These are phyloP conservation scores for Phoxinus phoxinus DNA, from an alignment of 2,113 vertebrate species.

Conservation along the genomic window DNA sequence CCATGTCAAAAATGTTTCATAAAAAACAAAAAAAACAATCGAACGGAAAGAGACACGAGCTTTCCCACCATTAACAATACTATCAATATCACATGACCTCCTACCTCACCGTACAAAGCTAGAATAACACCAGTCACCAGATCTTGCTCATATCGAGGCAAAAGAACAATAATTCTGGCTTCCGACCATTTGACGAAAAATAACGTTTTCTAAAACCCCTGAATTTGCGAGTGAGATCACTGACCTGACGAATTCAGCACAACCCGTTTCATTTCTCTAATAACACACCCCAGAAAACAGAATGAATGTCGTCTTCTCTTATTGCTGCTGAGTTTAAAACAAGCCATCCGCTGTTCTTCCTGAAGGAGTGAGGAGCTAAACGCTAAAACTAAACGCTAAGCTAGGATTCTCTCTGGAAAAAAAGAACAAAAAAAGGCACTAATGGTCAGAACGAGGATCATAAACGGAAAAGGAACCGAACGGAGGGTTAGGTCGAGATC, in stretches of 20 bases:
- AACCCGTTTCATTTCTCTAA: constrained; percentile 83
- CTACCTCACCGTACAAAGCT: constrained; percentile 75
- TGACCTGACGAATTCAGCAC: constrained; percentile 95
- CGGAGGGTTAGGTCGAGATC: constrained; percentile 48
- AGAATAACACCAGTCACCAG: constrained; percentile 69
- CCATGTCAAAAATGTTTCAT: constrained; percentile 50
- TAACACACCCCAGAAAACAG: constrained; percentile 75
- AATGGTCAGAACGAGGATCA: constrained; percentile 88
- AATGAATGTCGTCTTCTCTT: constrained; percentile 77
- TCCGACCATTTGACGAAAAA: constrained; percentile 76
- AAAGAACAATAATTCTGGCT: constrained; percentile 76
- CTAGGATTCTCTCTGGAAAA: constrained; percentile 88
- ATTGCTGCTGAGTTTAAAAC: constrained; percentile 85
- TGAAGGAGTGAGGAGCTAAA: constrained; percentile 51
- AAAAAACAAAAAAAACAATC: constrained; percentile 58
- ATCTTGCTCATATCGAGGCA: constrained; percentile 78
- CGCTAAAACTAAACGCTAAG: constrained; percentile 73
- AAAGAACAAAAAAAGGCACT: constrained; percentile 92
- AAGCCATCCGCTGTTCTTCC: constrained; percentile 65
- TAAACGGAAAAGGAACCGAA: constrained; percentile 43
- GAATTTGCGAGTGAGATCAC: constrained; percentile 89
- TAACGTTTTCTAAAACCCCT: constrained; percentile 79
- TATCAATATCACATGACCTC: constrained; percentile 82
- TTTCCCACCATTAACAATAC: constrained; percentile 84
- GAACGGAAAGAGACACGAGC: constrained; percentile 76